Percentiles rank a stretch among this genome's conserved stretches.
These are phyloP conservation scores for Saturnia japonica DNA, from an alignment of 2,888 invertebrate genomes.

Conservation along the genomic window DNA sequence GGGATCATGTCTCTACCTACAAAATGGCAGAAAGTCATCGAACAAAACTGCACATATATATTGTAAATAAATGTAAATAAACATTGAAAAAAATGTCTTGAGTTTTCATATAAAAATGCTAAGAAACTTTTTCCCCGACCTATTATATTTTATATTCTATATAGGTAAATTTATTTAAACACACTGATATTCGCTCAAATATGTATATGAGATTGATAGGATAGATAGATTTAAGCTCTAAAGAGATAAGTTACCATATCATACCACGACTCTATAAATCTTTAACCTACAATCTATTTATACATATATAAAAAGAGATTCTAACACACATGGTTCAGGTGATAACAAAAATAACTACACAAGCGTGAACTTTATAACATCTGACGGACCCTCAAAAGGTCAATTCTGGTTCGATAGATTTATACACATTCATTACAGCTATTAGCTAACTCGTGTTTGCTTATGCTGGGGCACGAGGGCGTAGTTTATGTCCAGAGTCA, in stretches of 20 bases:
- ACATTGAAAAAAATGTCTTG: too few relatives aligned
- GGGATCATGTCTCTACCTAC: too few relatives aligned
- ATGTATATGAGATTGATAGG: too few relatives aligned
- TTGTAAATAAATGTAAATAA: too few relatives aligned
- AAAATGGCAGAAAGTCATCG: too few relatives aligned
- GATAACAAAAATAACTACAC: conserved; percentile 23
- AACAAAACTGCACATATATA: too few relatives aligned
- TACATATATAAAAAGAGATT: neutral
- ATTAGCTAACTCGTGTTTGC: conserved; percentile 1
- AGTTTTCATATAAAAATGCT: too few relatives aligned
- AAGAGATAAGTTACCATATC: neutral
- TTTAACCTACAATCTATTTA: neutral
- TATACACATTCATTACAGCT: conserved; percentile 21
- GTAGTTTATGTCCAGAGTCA: conserved; percentile 4
- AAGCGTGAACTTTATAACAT: conserved; percentile 33
- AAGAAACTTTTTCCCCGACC: too few relatives aligned
- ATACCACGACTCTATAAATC: neutral
- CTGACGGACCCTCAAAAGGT: conserved; percentile 17
- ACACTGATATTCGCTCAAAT: too few relatives aligned
- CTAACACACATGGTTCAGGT: neutral
- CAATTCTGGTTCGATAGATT: conserved; percentile 24
- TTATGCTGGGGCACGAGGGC: conserved; percentile 3
- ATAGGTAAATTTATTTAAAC: too few relatives aligned
- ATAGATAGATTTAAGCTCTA: neutral
- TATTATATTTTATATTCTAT: too few relatives aligned